Percentiles rank a stretch among this genome's conserved stretches.
Conservation (phyloP, 2,113 vertebrate species). For the Cygnus buccinator region DNA sequence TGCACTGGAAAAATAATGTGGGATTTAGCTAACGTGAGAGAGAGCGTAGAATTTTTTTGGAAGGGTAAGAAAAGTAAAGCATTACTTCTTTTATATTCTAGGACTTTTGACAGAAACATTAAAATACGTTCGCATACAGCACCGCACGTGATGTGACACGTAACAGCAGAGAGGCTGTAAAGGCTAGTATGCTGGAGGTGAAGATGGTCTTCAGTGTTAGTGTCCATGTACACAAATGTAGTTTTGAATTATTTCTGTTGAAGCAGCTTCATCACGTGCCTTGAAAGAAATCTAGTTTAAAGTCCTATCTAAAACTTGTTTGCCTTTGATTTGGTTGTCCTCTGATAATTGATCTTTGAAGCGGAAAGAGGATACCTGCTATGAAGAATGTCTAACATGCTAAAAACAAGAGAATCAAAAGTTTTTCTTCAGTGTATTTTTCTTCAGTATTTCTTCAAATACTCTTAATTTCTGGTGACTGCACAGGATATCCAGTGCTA, state of each 20-base stretch:
- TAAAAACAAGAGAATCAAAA: neutral
- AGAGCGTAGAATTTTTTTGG: neutral
- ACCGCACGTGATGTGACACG: neutral
- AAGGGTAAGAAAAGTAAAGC: neutral
- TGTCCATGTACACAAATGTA: neutral
- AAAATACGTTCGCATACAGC: neutral
- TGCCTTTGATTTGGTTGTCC: slow-evolving; percentile 5
- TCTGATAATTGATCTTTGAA: neutral
- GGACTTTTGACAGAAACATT: too few species aligned
- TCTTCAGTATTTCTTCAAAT: neutral
- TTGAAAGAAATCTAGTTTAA: neutral
- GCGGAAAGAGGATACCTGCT: neutral
- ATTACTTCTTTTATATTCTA: neutral
- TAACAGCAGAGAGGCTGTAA: neutral
- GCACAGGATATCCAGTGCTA: neutral
- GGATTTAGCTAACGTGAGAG: neutral
- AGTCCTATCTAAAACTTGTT: neutral
- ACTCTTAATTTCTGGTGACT: neutral
- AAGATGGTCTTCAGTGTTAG: neutral
- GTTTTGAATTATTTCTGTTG: neutral
- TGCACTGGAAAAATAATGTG: neutral
- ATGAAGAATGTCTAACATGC: neutral
- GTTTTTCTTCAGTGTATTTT: neutral
- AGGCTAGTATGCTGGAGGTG: neutral
- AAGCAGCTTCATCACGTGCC: neutral